Evolutionary conservation across 2,113 vertebrate species (phyloP), one percentile per base, ranked within the genome.

Genomic region (Melanerpes formicivorus): DNA sequence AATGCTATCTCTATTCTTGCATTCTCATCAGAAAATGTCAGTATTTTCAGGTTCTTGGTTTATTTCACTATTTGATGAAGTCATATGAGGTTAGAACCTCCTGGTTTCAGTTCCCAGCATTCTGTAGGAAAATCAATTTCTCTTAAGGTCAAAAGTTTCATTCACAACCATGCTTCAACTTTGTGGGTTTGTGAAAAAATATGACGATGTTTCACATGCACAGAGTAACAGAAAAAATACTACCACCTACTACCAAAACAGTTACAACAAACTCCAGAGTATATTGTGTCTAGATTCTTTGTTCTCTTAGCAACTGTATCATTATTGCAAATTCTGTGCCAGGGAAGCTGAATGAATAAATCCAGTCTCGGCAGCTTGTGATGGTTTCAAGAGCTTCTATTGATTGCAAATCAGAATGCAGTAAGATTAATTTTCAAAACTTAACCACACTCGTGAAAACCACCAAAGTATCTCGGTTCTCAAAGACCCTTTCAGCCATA

Each of bases 21-120:
- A 85, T 74, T 78, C 44, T 30, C 18, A 52, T 74, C 30, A 93
- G 95, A 65, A 96, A 92, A 94, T 62, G 60, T 77, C 83, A 74
- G 10, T 76, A 93, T 86, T 73, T 92, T 46, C 85, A 95, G 32
- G 44, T 58, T 93, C 82, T 27, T 84, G 70, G 74, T 87, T 95
- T 96, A 89, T 90, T 94, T 90, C 90, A 92, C 69, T 88, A 74
- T 83, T 75, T 93, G 52, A 18, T 94, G 56, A 76, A 95, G 67
- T 52, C 79, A 79, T 14, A 30, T 40, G 58, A 84, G 22, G 30
- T 89, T 42, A 84, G 42, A 91, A 75, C 30, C 29, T 79, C 52
- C 37, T 86, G 34, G 69, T 80, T 91, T 84, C 75, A 67, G 52
- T 64, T 90, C 71, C 87, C 66, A 93, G 75, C 34, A 90, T 63